phyloP scores from a whole-genome alignment of 2,888 invertebrate species.

The Drosophila formosana region DNA sequence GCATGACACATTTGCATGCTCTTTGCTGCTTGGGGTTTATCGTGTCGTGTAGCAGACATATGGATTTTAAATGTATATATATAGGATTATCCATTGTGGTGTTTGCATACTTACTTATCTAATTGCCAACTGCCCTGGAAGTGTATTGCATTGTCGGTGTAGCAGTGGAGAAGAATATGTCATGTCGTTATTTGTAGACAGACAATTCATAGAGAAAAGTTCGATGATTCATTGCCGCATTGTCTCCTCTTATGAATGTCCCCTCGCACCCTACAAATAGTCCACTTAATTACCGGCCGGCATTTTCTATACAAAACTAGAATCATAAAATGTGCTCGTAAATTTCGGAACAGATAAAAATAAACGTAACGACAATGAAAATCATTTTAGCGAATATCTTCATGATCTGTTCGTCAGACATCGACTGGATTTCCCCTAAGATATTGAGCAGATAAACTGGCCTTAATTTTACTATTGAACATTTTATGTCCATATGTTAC shows the following conservation, averaged over 20 bases:
- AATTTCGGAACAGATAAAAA: conserved; percentile 57
- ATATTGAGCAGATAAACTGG: conserved; percentile 22
- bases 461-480: background rate
- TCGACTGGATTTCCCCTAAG: conserved; percentile 16
- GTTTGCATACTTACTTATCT: background rate
- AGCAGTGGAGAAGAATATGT: too few species aligned
- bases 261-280: conserved; percentile 35
- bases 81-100: background rate
- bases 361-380: conserved; percentile 54
- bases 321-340: conserved; percentile 60
- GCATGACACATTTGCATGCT: conserved; percentile 35
- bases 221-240: conserved; percentile 54
- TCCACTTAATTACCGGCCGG: conserved; percentile 73
- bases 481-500: background rate
- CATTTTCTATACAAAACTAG: conserved; percentile 47
- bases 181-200: background rate
- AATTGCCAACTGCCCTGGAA: background rate
- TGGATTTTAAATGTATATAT: background rate
- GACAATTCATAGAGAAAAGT: conserved; percentile 5
- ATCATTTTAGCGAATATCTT: conserved; percentile 52
- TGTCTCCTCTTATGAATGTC: conserved; percentile 33
- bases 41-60: background rate
- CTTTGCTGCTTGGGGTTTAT: background rate
- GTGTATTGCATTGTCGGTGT: conserved; percentile 4
- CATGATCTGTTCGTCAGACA: conserved; percentile 24